Percentiles rank a stretch among this genome's conserved stretches.
phyloP scores from a whole-genome alignment of 1,140 invertebrate genomes.

The Rhopalosiphum maidis region DNA sequence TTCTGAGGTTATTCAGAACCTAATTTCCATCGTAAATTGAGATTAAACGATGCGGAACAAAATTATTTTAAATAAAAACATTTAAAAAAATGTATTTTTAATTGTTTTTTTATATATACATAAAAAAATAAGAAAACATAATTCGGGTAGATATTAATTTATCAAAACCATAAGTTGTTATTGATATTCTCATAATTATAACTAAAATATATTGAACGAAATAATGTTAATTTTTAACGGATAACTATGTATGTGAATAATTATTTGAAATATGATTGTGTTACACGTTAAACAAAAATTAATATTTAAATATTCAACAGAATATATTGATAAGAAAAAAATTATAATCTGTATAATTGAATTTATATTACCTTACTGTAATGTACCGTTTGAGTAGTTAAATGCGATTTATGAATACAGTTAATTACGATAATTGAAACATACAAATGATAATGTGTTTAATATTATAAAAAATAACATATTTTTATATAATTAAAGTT shows the following conservation, averaged over 20 bases:
- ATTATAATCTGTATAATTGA: neutral
- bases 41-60: neutral
- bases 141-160: neutral
- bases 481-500: neutral
- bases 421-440: neutral
- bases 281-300: neutral
- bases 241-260: neutral
- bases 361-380: neutral
- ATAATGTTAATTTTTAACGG: neutral
- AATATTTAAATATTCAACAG: neutral
- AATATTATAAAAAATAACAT: neutral
- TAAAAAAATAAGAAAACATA: neutral
- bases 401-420: neutral
- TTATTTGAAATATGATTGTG: neutral
- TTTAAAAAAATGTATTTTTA: neutral
- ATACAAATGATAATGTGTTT: neutral
- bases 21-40: neutral
- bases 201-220: neutral
- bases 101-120: neutral
- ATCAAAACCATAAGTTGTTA: neutral
- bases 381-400: neutral
- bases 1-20: neutral
- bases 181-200: neutral
- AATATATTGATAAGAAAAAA: neutral
- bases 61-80: conserved; percentile 1